Evolutionary conservation across 1,140 invertebrate genomes (phyloP).

Genomic region (Cryptotermes secundus): DNA sequence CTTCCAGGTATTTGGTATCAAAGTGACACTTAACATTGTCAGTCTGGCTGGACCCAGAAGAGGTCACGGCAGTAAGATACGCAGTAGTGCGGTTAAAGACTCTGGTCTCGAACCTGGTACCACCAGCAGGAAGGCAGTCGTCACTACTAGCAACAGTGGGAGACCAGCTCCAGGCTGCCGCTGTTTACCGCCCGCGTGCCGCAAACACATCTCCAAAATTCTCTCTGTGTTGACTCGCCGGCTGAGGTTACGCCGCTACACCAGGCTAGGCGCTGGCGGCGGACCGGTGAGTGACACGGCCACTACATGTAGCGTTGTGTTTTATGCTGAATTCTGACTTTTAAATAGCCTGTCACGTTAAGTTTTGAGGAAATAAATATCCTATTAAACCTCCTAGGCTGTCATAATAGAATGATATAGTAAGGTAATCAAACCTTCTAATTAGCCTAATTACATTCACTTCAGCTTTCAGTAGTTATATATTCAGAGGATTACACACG

Average conservation of each 20-base stretch:
- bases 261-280: slow-evolving; percentile 16
- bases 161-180: slow-evolving; percentile 21
- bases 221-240: slow-evolving; percentile 29
- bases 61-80: background rate
- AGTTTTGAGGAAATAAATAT: too few relatives aligned
- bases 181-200: slow-evolving; percentile 23
- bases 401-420: too few relatives aligned
- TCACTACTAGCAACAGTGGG: background rate
- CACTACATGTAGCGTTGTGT: background rate
- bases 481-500: too few relatives aligned
- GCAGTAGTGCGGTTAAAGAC: background rate
- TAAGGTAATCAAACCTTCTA: too few relatives aligned
- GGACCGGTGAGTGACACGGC: background rate
- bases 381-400: too few relatives aligned
- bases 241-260: slow-evolving; percentile 30
- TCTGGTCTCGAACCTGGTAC: background rate
- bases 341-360: too few relatives aligned
- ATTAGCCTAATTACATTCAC: too few relatives aligned
- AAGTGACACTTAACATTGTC: background rate
- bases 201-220: slow-evolving; percentile 28
- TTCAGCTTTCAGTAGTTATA: too few relatives aligned
- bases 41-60: background rate
- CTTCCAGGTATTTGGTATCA: background rate
- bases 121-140: background rate
- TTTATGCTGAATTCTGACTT: background rate